Conservation (phyloP, 2,113 vertebrate species). For the Prinia subflava region DNA sequence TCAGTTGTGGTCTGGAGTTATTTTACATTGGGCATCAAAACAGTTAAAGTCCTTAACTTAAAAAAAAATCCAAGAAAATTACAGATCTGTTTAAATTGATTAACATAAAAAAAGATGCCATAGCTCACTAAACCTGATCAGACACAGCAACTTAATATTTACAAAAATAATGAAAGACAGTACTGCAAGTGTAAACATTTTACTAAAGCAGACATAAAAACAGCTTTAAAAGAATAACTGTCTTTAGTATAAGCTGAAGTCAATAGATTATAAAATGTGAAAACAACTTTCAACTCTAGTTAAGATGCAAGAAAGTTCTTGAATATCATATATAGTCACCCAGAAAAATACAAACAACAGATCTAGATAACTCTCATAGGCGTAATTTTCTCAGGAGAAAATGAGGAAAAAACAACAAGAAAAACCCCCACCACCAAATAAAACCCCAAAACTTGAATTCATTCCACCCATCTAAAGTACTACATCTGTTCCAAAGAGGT, state of each 20-base stretch:
- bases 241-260: background rate
- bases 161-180: background rate
- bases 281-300: background rate
- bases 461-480: background rate
- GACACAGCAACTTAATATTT: background rate
- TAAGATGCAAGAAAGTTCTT: background rate
- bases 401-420: background rate
- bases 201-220: background rate
- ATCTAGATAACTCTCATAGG: background rate
- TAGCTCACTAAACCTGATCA: background rate
- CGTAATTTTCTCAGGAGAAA: background rate
- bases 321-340: background rate
- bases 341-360: background rate
- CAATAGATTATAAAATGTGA: background rate
- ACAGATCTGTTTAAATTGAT: background rate
- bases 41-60: background rate
- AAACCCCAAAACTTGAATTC: background rate
- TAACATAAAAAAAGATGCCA: background rate
- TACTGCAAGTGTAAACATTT: background rate
- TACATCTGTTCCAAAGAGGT: background rate
- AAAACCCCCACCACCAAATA: background rate
- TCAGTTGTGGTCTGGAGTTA: background rate
- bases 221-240: background rate
- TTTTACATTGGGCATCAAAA: background rate
- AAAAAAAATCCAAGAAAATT: background rate